A percentile compares a stretch with the other conserved stretches of the same genome.
phyloP scores from a whole-genome alignment of 2,113 vertebrate genomes.

The Siniperca knerii region DNA sequence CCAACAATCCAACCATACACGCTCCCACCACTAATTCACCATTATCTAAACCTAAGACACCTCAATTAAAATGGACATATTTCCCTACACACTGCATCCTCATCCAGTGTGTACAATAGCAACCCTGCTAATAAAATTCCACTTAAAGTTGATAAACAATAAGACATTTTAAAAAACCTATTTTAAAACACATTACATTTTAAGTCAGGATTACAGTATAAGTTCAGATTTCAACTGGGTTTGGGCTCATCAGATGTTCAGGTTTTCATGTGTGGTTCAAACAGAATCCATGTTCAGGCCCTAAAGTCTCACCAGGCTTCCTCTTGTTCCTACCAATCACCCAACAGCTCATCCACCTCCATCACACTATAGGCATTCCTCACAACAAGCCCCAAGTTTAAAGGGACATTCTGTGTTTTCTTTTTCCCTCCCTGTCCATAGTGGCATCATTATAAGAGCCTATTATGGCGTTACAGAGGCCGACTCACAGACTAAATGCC shows the following conservation, averaged over 20 bases:
- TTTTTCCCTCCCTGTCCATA: conserved; percentile 48
- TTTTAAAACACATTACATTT: too few species aligned
- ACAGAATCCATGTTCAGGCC: neutral
- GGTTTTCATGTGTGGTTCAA: neutral
- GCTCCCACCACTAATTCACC: too few species aligned
- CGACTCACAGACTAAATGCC: conserved; percentile 73
- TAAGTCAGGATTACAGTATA: neutral
- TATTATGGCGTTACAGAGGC: conserved; percentile 65
- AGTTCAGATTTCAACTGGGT: too few species aligned
- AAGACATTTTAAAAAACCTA: too few species aligned
- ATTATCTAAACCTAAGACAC: too few species aligned
- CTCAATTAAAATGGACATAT: too few species aligned
- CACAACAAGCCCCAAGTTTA: conserved; percentile 42
- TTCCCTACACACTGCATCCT: too few species aligned
- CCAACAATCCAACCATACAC: too few species aligned
- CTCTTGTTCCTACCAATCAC: neutral
- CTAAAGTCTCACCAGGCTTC: neutral
- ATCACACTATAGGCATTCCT: conserved; percentile 32
- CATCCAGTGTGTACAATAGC: too few species aligned
- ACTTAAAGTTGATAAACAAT: too few species aligned
- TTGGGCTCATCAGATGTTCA: neutral
- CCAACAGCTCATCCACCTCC: conserved; percentile 11
- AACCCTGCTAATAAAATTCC: too few species aligned
- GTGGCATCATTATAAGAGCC: conserved; percentile 74
- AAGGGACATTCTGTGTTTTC: conserved; percentile 53